Percentiles rank a stretch among this genome's conserved stretches.
Evolutionary conservation across 2,888 invertebrate genomes (phyloP).

Genomic region (Hybos culiciformis): DNA sequence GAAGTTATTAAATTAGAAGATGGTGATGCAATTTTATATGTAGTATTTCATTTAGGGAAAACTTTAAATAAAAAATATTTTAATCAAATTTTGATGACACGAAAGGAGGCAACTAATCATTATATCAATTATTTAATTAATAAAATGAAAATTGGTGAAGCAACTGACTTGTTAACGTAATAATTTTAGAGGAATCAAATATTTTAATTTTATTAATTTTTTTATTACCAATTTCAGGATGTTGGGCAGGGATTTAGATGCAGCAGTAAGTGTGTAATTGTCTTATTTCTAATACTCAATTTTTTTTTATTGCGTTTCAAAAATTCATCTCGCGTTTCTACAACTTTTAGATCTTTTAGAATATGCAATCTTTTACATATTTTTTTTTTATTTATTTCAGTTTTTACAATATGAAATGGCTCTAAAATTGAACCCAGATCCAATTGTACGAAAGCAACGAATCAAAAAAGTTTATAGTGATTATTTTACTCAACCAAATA

Average conservation of each 20-base stretch:
- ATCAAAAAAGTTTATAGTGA: slow-evolving; percentile 37
- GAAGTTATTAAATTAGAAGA: slow-evolving; percentile 56
- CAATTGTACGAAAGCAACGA: slow-evolving; percentile 35
- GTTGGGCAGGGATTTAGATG: slow-evolving; percentile 51
- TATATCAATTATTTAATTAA: slow-evolving; percentile 60
- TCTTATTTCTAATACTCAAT: neutral
- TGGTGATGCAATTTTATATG: slow-evolving; percentile 61
- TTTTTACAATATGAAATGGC: slow-evolving; percentile 35
- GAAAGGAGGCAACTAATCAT: slow-evolving; percentile 56
- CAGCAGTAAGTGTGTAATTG: slow-evolving; percentile 42
- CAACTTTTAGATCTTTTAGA: too few species aligned
- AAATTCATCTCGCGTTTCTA: neutral
- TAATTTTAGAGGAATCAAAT: neutral
- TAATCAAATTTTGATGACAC: slow-evolving; percentile 51
- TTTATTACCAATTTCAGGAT: slow-evolving; percentile 40
- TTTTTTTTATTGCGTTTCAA: neutral
- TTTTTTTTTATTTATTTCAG: slow-evolving; percentile 24
- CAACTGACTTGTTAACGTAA: slow-evolving; percentile 61
- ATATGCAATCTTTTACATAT: too few species aligned
- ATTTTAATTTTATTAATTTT: too few species aligned
- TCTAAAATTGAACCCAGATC: slow-evolving; percentile 22
- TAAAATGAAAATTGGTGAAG: slow-evolving; percentile 50
- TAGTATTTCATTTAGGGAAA: slow-evolving; percentile 58
- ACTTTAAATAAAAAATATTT: slow-evolving; percentile 60
- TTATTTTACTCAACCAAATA: slow-evolving; percentile 39